phyloP scores from a whole-genome alignment of 1,140 invertebrate genomes.

The Triops longicaudatus region DNA sequence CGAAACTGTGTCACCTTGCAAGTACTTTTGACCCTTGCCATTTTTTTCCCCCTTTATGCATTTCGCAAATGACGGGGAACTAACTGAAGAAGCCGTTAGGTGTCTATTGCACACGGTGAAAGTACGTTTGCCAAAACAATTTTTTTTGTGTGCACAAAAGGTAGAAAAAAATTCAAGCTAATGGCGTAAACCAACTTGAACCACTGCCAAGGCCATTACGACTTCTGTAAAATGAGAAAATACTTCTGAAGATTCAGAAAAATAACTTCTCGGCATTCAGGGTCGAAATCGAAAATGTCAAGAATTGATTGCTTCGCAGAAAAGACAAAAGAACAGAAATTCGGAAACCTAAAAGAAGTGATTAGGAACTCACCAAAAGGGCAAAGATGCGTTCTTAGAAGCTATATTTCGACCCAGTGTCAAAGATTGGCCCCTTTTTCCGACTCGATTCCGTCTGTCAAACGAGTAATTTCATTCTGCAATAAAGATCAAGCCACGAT shows the following conservation, averaged over 20 bases:
- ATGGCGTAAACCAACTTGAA: not conserved
- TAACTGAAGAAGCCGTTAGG: not conserved
- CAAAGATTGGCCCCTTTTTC: constrained; percentile 14
- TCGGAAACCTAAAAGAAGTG: not conserved
- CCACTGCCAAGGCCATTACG: not conserved
- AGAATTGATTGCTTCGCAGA: not conserved
- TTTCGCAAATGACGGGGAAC: no score
- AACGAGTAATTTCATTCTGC: constrained; percentile 12
- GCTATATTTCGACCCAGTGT: not conserved
- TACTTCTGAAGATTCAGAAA: no score
- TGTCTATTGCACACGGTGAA: not conserved
- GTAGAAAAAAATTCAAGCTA: not conserved
- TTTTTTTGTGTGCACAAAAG: not conserved
- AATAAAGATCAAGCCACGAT: not conserved
- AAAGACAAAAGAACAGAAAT: not conserved
- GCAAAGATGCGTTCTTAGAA: not conserved
- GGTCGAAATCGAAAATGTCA: not conserved
- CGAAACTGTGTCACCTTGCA: not conserved
- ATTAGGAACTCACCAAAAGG: not conserved
- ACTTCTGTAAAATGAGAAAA: not conserved
- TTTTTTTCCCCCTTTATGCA: not conserved
- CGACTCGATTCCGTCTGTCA: constrained; percentile 14
- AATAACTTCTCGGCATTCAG: not conserved
- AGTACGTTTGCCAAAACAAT: not conserved
- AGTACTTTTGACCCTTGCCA: not conserved